phyloP scores from a whole-genome alignment of 2,797 vertebrate species.

The Clarias pachynema region DNA sequence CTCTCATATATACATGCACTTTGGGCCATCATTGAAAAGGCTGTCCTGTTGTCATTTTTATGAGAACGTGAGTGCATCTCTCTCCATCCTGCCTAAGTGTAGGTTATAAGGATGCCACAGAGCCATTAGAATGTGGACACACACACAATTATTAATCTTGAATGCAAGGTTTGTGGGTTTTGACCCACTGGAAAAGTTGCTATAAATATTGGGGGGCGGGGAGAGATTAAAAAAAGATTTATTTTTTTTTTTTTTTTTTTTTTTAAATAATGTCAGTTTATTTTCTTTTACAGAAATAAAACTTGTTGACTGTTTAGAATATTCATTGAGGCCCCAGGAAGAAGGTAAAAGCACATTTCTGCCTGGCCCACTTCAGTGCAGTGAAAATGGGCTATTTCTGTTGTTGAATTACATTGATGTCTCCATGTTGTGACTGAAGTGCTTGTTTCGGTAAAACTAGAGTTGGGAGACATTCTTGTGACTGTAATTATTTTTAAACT shows the following conservation, averaged over 20 bases:
- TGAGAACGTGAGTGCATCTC: conserved; percentile 36
- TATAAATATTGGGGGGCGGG: neutral
- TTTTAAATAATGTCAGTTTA: neutral
- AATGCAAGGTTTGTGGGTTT: neutral
- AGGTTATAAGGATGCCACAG: conserved; percentile 41
- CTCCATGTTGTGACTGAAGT: neutral
- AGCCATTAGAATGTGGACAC: conserved; percentile 23
- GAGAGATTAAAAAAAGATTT: neutral
- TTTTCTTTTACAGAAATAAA: neutral
- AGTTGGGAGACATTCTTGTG: conserved; percentile 4
- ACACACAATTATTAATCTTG: conserved; percentile 5
- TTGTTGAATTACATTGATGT: neutral
- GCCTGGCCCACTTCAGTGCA: neutral
- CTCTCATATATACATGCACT: conserved; percentile 2
- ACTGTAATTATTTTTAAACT: conserved; percentile 18
- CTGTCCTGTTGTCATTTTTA: conserved; percentile 49
- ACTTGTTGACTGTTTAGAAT: neutral
- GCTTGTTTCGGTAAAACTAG: neutral
- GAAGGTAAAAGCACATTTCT: neutral
- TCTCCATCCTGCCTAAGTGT: conserved; percentile 37
- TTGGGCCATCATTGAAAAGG: conserved; percentile 33
- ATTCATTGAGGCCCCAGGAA: neutral
- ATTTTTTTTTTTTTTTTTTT: no score
- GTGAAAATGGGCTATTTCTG: neutral
- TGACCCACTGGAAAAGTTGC: neutral